Conservation (phyloP, 2,888 invertebrate species). For the Drosophila gaucha region DNA sequence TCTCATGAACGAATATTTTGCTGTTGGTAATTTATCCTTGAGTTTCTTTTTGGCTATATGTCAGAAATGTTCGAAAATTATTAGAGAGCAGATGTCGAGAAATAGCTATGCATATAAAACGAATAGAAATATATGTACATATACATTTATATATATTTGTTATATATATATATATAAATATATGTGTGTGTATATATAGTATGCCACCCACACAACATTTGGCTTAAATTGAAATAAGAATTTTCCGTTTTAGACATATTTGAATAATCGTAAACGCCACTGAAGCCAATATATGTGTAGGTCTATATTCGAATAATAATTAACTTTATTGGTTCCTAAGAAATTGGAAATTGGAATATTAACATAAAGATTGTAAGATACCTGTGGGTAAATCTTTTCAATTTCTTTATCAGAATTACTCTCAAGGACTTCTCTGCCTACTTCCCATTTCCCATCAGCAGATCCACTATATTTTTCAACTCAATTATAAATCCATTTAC, state of each 20-base stretch:
- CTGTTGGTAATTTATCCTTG: slow-evolving; percentile 75
- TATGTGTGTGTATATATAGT: slow-evolving; percentile 3
- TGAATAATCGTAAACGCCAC: slow-evolving; percentile 51
- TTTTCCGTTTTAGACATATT: slow-evolving; percentile 24
- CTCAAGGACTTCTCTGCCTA: neutral
- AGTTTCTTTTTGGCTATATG: slow-evolving; percentile 59
- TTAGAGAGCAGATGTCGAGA: slow-evolving; percentile 45
- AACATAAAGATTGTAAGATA: too few relatives aligned
- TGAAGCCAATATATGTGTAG: neutral
- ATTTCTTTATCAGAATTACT: neutral
- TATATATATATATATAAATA: neutral
- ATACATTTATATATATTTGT: slow-evolving; percentile 5
- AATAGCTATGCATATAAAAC: slow-evolving; percentile 19
- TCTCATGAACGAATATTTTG: slow-evolving; percentile 55
- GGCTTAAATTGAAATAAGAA: slow-evolving; percentile 4
- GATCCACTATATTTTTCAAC: neutral
- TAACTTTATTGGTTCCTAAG: neutral
- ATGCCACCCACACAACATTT: slow-evolving; percentile 51
- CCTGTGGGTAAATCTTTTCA: too few relatives aligned
- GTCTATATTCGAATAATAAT: neutral
- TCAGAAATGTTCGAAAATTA: slow-evolving; percentile 60
- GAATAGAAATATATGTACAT: slow-evolving; percentile 5
- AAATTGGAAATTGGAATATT: neutral
- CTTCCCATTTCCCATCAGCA: neutral
- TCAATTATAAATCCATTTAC: slow-evolving; percentile 2